phyloP scores from a whole-genome alignment of 2,113 vertebrate genomes.

The Chrysochloris asiatica region DNA sequence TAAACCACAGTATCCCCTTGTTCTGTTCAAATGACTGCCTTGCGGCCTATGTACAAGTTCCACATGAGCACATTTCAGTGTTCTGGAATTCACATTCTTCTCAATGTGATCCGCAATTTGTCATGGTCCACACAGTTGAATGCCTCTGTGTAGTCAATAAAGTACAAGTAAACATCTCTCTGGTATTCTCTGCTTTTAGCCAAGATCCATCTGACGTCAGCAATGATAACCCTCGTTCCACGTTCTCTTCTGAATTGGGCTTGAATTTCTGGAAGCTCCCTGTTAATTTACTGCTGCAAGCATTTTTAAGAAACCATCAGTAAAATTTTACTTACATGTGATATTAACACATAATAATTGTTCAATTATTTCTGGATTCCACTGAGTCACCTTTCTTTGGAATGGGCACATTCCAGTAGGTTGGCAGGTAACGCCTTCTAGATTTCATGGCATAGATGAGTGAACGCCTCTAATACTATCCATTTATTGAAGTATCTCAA shows the following conservation, averaged over 20 bases:
- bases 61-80: too few relatives aligned
- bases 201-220: not conserved
- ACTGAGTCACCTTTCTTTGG: too few relatives aligned
- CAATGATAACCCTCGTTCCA: too few relatives aligned
- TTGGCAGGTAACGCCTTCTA: not conserved
- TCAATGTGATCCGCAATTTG: too few relatives aligned
- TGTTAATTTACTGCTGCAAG: not conserved
- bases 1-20: not conserved
- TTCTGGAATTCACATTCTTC: too few relatives aligned
- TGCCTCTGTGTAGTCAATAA: too few relatives aligned
- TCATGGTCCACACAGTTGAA: too few relatives aligned
- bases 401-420: not conserved
- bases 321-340: not conserved
- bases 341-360: not conserved
- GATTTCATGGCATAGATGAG: not conserved
- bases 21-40: too few relatives aligned
- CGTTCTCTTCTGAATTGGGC: too few relatives aligned
- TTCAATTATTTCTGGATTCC: not conserved
- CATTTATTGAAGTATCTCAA: not conserved
- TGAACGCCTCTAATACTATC: not conserved
- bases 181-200: too few relatives aligned
- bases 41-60: too few relatives aligned
- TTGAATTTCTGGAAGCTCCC: not conserved
- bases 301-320: not conserved
- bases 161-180: too few relatives aligned